Percentiles rank a stretch among this genome's conserved stretches.
phyloP scores from a whole-genome alignment of 2,888 invertebrate species.

The Stenolophus ochropezus region DNA sequence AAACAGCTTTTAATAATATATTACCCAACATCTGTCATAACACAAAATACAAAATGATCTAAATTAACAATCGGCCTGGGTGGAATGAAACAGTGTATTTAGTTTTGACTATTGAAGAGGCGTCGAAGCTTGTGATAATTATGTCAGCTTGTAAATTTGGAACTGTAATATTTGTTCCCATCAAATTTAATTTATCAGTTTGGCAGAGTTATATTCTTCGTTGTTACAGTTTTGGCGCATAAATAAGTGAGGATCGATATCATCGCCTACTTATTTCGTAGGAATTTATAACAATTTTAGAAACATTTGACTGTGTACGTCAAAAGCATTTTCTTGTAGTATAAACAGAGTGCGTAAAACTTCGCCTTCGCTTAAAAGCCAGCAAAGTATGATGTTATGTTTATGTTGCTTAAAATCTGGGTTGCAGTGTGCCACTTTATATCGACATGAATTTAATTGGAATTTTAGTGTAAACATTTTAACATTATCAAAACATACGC shows the following conservation, averaged over 20 bases:
- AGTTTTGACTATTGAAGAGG: too few relatives aligned
- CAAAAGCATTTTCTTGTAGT: not conserved
- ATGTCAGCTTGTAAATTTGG: not conserved
- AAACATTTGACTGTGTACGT: not conserved
- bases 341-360: slow-evolving; percentile 20
- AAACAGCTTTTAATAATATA: too few relatives aligned
- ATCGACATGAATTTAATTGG: not conserved
- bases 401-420: not conserved
- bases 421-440: not conserved
- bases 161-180: not conserved
- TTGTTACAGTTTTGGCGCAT: slow-evolving; percentile 16
- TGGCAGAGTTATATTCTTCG: not conserved
- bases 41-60: too few relatives aligned
- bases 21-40: too few relatives aligned
- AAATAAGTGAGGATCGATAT: slow-evolving; percentile 1
- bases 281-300: slow-evolving; percentile 17
- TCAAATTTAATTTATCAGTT: not conserved
- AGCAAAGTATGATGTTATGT: not conserved
- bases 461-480: not conserved
- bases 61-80: too few relatives aligned
- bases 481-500: not conserved
- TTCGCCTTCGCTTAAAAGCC: not conserved
- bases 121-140: too few relatives aligned
- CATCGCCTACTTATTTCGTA: slow-evolving; percentile 13
- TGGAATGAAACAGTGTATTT: too few relatives aligned